Evolutionary conservation across 2,888 invertebrate genomes (phyloP), one percentile per base, ranked within the genome.

Genomic region (Philhelius pedissequus): DNA sequence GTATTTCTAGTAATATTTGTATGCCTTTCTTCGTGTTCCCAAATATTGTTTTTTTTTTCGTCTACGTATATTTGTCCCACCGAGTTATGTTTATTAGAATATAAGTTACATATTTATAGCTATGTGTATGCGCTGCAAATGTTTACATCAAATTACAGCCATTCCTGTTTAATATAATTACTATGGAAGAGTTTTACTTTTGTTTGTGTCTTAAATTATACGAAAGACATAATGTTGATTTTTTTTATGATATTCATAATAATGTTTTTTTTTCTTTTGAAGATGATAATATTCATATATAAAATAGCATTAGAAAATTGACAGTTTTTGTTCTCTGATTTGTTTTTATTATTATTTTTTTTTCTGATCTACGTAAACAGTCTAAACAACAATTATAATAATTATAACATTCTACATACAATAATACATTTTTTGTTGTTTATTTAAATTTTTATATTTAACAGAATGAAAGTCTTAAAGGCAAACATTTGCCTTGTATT

Each of bases 241-340:
- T 30, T 18, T 18, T 32, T 32, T 43, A 52, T 74, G 18, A 66
- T 56, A 71, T 50, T 38, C 38, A 22, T 52, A 60, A 66, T 66
- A 52, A 66, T 30, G 48, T 78, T 30, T 27, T 62, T 25, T 13
- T 50, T 56, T 60, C 15, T 18, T 60, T 54, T 48, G 43, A 64
- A 64, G 64, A 64, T 64, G 64, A 64, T 64, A 60, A 64, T 76
- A 40, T 64, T 76, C 48, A 73, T 64, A 77, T 83, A 80, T 71
- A 70, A 84, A 80, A 76, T 84, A 68, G 71, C 60, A 80, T 38
- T 80, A 84, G 75, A 80, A 84, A 84, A 84, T 84, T 84, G 84
- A 84, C 84, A 84, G 80, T 71, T 70, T 84, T 71, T 84, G 32
- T 70, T 79, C 73, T 66, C 32, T 62, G 25, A 25, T 75, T 66